Percentiles rank a stretch among this genome's conserved stretches.
phyloP scores from a whole-genome alignment of 2,888 invertebrate species.

The Crossocerus cetratus region DNA sequence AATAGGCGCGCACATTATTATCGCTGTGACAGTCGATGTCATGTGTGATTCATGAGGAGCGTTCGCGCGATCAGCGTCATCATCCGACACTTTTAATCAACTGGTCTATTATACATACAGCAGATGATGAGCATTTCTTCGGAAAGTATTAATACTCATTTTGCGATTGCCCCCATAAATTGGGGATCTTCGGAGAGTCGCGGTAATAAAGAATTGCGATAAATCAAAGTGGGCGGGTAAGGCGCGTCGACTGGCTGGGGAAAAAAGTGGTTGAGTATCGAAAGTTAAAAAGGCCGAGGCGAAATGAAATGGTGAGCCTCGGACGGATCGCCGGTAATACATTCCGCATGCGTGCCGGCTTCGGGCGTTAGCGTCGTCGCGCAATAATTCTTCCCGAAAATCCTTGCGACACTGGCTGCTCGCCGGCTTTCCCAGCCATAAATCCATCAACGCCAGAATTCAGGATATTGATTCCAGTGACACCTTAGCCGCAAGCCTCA shows the following conservation, averaged over 20 bases:
- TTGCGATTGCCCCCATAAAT: too few species aligned
- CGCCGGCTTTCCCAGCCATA: conserved; percentile 28
- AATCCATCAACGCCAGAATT: conserved; percentile 50
- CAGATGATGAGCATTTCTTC: too few species aligned
- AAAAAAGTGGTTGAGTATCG: not conserved
- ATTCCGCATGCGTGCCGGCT: not conserved
- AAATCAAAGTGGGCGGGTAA: conserved; percentile 13
- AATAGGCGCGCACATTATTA: conserved; percentile 15
- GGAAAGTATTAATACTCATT: too few species aligned
- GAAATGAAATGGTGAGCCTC: conserved; percentile 11
- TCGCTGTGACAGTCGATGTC: conserved; percentile 10
- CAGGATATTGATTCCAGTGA: conserved; percentile 51
- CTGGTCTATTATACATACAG: too few species aligned
- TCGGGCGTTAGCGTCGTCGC: conserved; percentile 3
- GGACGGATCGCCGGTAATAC: not conserved
- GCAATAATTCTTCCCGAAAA: conserved; percentile 46
- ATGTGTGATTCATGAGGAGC: conserved; percentile 22
- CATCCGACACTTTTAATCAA: too few species aligned
- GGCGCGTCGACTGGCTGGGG: not conserved
- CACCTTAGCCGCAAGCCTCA: conserved; percentile 31
- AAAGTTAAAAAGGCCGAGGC: not conserved
- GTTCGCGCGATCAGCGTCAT: not conserved
- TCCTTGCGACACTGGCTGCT: conserved; percentile 13
- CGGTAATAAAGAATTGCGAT: not conserved
- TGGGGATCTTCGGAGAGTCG: too few species aligned